These are phyloP conservation scores for Jacana jacana DNA, from an alignment of 2,113 vertebrate genomes.

Conservation along the genomic window DNA sequence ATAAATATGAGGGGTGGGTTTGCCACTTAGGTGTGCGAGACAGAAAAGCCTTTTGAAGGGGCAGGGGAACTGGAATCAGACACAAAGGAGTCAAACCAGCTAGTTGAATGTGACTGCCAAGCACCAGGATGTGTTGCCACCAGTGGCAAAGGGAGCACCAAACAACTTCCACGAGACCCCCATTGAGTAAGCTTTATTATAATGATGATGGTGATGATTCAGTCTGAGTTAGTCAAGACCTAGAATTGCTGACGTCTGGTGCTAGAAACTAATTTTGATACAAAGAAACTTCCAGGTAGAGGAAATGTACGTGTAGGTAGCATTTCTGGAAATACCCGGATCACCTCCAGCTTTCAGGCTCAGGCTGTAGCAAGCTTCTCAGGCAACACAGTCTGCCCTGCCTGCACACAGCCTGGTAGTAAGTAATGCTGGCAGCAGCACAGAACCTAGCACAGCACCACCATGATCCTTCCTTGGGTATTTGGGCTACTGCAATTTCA, in stretches of 20 bases:
- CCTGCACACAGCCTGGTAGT: not conserved
- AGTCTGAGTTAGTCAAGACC: not conserved
- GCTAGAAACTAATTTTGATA: not conserved
- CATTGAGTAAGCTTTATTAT: not conserved
- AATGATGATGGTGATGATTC: not conserved
- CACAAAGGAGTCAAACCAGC: not conserved
- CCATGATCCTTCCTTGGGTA: fast-evolving
- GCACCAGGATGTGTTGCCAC: fast-evolving
- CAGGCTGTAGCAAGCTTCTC: not conserved
- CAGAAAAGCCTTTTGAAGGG: not conserved
- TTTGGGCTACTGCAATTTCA: not conserved
- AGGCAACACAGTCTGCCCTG: not conserved
- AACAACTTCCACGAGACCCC: not conserved
- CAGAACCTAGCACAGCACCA: fast-evolving
- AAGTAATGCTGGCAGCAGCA: fast-evolving
- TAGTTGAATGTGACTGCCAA: fast-evolving
- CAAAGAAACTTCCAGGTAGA: not conserved
- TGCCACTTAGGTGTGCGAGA: not conserved
- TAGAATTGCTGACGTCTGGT: not conserved
- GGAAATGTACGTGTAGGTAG: not conserved
- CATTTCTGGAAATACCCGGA: not conserved
- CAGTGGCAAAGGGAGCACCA: not conserved
- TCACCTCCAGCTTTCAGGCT: not conserved
- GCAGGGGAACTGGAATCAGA: not conserved
- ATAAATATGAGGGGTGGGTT: not conserved